phyloP scores from a whole-genome alignment of 35 echinoderm and acorn worm species.

The Eucidaris tribuloides region DNA sequence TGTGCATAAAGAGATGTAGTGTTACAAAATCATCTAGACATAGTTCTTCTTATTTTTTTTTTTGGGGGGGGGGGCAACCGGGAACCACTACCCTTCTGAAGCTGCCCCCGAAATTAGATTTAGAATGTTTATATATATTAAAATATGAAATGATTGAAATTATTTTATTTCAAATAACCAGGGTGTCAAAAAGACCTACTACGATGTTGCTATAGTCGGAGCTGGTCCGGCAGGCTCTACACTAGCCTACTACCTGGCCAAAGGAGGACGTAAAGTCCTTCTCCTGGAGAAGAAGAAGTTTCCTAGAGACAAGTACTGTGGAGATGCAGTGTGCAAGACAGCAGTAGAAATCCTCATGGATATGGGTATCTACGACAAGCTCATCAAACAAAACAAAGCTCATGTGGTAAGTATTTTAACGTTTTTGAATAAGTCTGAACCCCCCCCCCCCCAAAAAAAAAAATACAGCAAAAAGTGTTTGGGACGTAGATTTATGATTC shows the following conservation, averaged over 20 bases:
- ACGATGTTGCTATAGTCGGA: constrained; percentile 28
- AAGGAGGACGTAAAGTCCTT: constrained; percentile 19
- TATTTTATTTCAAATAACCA: too few relatives aligned
- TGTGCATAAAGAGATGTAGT: neutral
- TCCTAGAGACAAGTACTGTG: constrained; percentile 33
- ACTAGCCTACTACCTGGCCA: constrained; percentile 40
- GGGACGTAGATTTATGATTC: too few relatives aligned
- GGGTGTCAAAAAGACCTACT: constrained; percentile 11
- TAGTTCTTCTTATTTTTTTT: too few relatives aligned
- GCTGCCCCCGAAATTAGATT: too few relatives aligned
- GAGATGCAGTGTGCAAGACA: constrained; percentile 45
- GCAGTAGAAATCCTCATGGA: constrained; percentile 34
- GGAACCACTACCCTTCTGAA: too few relatives aligned
- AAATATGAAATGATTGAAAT: too few relatives aligned
- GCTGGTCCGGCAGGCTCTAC: constrained; percentile 30
- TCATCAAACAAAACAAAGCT: constrained; percentile 32
- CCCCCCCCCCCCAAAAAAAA: too few relatives aligned
- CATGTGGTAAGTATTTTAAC: constrained; percentile 37
- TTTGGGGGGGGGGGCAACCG: too few relatives aligned
- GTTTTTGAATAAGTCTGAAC: too few relatives aligned
- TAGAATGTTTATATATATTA: neutral
- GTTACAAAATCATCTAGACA: neutral
- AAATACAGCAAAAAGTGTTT: too few relatives aligned
- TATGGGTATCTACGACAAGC: constrained; percentile 34
- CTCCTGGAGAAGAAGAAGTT: constrained; percentile 43